Percentiles rank a stretch among this genome's conserved stretches.
phyloP scores from a whole-genome alignment of 2,888 invertebrate species.

The Odontomyia ornata region DNA sequence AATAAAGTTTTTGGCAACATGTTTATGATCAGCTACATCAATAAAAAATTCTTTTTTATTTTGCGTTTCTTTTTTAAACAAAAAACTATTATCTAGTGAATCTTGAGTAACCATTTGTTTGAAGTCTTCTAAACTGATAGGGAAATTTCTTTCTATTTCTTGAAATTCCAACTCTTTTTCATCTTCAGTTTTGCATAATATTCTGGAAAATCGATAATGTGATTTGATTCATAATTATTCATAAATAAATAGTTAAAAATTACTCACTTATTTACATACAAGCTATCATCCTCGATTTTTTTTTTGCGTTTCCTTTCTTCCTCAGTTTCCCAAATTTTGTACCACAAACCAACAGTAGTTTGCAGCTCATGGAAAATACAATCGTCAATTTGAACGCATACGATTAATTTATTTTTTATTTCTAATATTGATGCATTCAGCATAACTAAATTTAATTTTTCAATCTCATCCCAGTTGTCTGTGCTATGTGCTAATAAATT shows the following conservation, averaged over 20 bases:
- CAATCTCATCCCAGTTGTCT: conserved; percentile 54
- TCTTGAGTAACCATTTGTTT: conserved; percentile 69
- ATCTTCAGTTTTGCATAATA: conserved; percentile 72
- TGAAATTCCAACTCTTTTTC: conserved; percentile 73
- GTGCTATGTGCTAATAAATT: conserved; percentile 14
- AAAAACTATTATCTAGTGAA: conserved; percentile 65
- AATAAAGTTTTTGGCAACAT: conserved; percentile 59
- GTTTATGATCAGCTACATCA: conserved; percentile 51
- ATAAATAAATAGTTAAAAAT: neutral
- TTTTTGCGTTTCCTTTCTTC: conserved; percentile 73
- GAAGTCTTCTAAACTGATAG: conserved; percentile 76
- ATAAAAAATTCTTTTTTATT: conserved; percentile 55
- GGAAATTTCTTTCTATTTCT: conserved; percentile 77
- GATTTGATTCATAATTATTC: conserved; percentile 14
- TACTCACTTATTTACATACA: conserved; percentile 76
- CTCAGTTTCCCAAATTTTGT: conserved; percentile 79
- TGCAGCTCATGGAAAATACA: conserved; percentile 66
- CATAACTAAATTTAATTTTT: conserved; percentile 57
- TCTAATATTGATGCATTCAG: conserved; percentile 71
- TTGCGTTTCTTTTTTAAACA: conserved; percentile 50
- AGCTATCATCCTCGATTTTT: conserved; percentile 77
- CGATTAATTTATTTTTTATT: conserved; percentile 71
- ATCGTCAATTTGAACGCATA: conserved; percentile 66
- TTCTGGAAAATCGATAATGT: conserved; percentile 63
- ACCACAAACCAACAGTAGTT: conserved; percentile 69